Base-by-base conservation (phyloP, 2,113 vertebrate species). In the Poicephalus meyeri region DNA sequence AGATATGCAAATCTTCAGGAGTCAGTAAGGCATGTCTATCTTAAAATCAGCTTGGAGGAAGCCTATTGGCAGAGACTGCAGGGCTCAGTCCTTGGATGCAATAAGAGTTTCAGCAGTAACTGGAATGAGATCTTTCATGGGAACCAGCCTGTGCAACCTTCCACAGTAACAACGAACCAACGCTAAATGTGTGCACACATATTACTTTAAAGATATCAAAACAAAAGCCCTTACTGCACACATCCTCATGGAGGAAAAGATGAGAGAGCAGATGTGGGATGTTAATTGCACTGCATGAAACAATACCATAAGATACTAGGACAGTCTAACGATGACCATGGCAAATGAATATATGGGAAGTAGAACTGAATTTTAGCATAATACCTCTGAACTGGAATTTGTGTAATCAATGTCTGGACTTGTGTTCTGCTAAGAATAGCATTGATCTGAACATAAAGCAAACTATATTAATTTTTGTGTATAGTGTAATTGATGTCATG, bases 311-410 rank as follows among this genome's bases (percentile, higher is more conserved):
- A 53, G 31, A 25, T 11, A 58, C 2, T 56, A 5, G 2, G 26
- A 14, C 12, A 47, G 35, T 28, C 20, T 64, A 44, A 64, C 37
- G 39, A 33, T 37, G 13, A 73, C 56, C 16, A n/a, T 9, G 39
- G 28, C 29, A 66, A 39, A 31, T 17, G 33, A 88, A 74, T 49
- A 46, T 60, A 76, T 4, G 19, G 15, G 23, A 35, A 83, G 10
- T 10, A 88, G n/a, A 50, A 68, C n/a, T 47, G 39, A 79, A 49
- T 94, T 96, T 96, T 92, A 88, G 50, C 77, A 69, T 50, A n/a
- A 71, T 86, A 65, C 29, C 61, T 91, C 94, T 96, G 93, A 97
- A 91, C 37, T 33, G 82, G 81, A 91, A 81, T 91, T 96, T 78
- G 24, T 86, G 63, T 95, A 96, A 89, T 39, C 70, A 91, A 94